Evolutionary conservation across 2,888 invertebrate species (phyloP), one percentile per base, ranked within the genome.

Genomic region (Ceriagrion tenellum): DNA sequence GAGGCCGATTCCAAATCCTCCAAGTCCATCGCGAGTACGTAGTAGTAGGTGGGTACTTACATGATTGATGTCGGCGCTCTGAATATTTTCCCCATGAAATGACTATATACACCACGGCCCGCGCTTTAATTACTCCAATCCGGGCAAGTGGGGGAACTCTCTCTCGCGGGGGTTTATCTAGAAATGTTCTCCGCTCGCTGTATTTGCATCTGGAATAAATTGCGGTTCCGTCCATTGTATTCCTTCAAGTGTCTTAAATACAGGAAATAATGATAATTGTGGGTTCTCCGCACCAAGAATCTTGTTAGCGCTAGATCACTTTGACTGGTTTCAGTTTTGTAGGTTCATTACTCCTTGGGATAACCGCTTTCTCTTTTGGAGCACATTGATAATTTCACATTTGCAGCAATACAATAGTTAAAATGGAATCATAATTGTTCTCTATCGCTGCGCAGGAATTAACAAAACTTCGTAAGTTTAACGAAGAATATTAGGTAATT

Each of bases 21-120:
- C 26, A 35, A 35, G 30, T 30, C 81, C n/a, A 30, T 81, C 18
- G 81, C 16, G 30, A 35, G 81, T 35, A 30, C 81, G 81, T 35
- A 69, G 12, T 56, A 56, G 59, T 59, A 59, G 18, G 18, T 59
- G 20, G 59, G 59, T 59, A 59, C 81, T 81, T 81, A 81, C 81
- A 81, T 81, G 81, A 81, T 81, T 81, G 81, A 81, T 81, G 81
- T 81, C 26, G 81, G 81, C 35, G 81, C 12, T n/a, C 30, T 23
- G 81, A 35, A 81, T 81, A 81, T 81, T 81, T 81, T 81, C 81
- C 81, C 81, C 81, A 81, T n/a, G 35, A 81, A 81, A 81, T 81
- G 81, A 81, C 81, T 81, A 81, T 47, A 47, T 47, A 47, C 47
- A 47, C 47, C 69, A 26, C 18, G 81, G 12, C 16, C n/a, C 81